A percentile compares a stretch with the other conserved stretches of the same genome.
phyloP scores from a whole-genome alignment of 2,797 vertebrate species.

The Tamandua tetradactyla region DNA sequence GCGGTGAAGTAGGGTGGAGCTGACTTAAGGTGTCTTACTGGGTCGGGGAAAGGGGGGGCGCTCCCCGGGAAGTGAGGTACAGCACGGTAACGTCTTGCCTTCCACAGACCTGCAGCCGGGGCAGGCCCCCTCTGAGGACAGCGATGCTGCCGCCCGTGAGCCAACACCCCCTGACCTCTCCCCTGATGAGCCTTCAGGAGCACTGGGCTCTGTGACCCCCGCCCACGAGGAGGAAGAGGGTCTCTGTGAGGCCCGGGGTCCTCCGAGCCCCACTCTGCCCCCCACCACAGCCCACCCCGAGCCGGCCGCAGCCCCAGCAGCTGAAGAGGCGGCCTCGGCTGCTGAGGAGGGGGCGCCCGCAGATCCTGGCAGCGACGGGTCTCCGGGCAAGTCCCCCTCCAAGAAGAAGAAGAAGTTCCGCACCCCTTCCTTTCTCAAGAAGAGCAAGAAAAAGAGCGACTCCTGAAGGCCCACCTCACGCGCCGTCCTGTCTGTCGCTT shows the following conservation, averaged over 20 bases:
- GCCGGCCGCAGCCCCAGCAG: slow-evolving; percentile 76
- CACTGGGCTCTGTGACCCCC: slow-evolving; percentile 82
- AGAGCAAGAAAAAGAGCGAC: slow-evolving; percentile 98
- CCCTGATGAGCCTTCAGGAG: slow-evolving; percentile 95
- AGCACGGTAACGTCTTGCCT: not conserved
- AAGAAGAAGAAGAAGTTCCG: slow-evolving; percentile 99
- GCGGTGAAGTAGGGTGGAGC: not conserved
- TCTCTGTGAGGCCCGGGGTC: slow-evolving; percentile 83
- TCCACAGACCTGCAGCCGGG: slow-evolving; percentile 89
- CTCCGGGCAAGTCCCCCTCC: slow-evolving; percentile 98
- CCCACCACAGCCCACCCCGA: slow-evolving; percentile 87
- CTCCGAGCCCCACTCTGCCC: slow-evolving; percentile 81
- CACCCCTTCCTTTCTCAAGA: slow-evolving; percentile 99
- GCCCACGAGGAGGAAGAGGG: slow-evolving; percentile 85
- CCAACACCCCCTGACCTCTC: slow-evolving; percentile 97
- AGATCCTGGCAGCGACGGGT: slow-evolving; percentile 94
- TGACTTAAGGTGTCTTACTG: not conserved
- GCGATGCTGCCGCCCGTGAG: slow-evolving; percentile 95
- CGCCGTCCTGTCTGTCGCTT: slow-evolving; percentile 81
- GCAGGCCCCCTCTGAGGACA: slow-evolving; percentile 91
- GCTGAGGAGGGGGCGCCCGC: slow-evolving; percentile 84
- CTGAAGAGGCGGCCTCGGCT: slow-evolving; percentile 78
- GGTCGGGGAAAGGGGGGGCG: too few species aligned
- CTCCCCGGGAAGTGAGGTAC: too few species aligned
- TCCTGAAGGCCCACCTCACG: slow-evolving; percentile 87